A percentile compares a stretch with the other conserved stretches of the same genome.
phyloP scores from a whole-genome alignment of 2,888 invertebrate genomes.

The Chymomyza fuscimana region DNA sequence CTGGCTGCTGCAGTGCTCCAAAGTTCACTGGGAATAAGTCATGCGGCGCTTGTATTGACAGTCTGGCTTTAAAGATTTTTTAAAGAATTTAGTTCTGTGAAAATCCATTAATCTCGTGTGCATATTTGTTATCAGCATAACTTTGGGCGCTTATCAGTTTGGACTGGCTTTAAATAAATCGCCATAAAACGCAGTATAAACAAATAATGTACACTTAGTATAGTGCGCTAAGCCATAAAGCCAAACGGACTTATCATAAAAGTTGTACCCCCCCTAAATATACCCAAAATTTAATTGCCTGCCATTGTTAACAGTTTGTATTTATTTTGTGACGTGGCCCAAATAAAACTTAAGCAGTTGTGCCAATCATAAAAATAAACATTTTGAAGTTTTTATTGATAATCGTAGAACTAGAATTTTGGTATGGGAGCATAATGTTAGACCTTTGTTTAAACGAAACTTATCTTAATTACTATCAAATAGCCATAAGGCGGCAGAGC shows the following conservation, averaged over 20 bases:
- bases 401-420: not conserved
- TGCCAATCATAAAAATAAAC: not conserved
- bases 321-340: not conserved
- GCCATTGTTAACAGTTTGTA: not conserved
- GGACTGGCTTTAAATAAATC: not conserved
- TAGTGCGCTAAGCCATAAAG: not conserved
- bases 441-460: not conserved
- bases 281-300: not conserved
- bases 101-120: not conserved
- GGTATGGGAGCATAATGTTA: not conserved
- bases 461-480: not conserved
- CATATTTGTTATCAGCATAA: not conserved
- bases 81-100: not conserved
- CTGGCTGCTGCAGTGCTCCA: not conserved
- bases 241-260: not conserved
- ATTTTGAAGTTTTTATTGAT: not conserved
- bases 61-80: constrained; percentile 16
- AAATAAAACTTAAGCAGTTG: not conserved
- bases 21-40: not conserved
- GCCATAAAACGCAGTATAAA: not conserved
- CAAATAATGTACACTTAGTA: not conserved
- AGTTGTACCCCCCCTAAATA: not conserved
- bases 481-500: not conserved
- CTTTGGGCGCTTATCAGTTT: not conserved
- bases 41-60: not conserved